Percentiles rank a stretch among this genome's conserved stretches.
Conservation (phyloP, 2,888 invertebrate genomes). For the Pammene aurita region DNA sequence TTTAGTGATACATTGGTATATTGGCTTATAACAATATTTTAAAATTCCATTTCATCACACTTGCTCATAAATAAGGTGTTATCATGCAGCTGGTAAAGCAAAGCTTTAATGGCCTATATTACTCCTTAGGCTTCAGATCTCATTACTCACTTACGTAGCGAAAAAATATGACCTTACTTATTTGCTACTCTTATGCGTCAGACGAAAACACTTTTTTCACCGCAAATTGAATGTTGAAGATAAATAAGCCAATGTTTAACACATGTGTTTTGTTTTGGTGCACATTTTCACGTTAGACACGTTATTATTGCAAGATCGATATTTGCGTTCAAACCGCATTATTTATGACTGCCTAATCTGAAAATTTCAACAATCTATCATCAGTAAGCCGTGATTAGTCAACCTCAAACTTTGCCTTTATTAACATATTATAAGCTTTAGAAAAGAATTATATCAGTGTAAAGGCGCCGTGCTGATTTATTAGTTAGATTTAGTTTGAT, state of each 20-base stretch:
- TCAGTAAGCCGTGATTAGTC: not conserved
- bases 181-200: not conserved
- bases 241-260: no score
- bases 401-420: constrained; percentile 1
- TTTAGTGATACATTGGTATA: no score
- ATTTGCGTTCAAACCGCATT: not conserved
- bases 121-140: constrained; percentile 1
- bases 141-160: not conserved
- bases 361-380: constrained; percentile 1
- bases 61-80: not conserved
- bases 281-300: not conserved
- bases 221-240: not conserved
- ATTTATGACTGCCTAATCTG: constrained; percentile 1
- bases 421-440: constrained; percentile 5
- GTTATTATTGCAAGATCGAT: not conserved
- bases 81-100: not conserved
- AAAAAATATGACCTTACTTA: not conserved
- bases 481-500: constrained; percentile 24
- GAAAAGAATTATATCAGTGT: constrained; percentile 21
- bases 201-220: not conserved
- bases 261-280: no score
- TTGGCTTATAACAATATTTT: not conserved
- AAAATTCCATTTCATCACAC: not conserved
- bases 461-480: constrained; percentile 28
- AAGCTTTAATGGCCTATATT: not conserved